These are phyloP conservation scores for Paramormyrops kingsleyae DNA, from an alignment of 2,113 vertebrate species.

Conservation along the genomic window DNA sequence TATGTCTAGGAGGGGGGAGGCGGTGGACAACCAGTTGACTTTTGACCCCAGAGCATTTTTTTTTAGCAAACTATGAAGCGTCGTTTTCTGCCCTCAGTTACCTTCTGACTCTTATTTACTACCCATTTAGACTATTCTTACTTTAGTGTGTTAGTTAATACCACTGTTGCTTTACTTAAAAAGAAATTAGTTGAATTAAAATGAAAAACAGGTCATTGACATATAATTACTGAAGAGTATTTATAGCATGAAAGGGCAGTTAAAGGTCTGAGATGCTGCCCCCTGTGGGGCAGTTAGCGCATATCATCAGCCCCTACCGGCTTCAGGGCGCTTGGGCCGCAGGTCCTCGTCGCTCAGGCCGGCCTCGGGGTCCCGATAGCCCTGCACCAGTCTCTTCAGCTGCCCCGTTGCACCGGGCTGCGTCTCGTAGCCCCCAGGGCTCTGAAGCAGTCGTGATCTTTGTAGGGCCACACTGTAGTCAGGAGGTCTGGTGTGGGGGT, in stretches of 20 bases:
- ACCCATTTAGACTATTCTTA: background rate
- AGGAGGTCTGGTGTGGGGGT: constrained; percentile 81
- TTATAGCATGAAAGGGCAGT: background rate
- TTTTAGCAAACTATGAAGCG: background rate
- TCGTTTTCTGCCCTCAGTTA: background rate
- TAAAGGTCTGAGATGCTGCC: background rate
- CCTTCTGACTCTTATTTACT: background rate
- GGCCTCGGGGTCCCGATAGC: constrained; percentile 52
- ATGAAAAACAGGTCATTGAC: background rate
- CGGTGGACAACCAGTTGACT: background rate
- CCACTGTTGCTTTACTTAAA: background rate
- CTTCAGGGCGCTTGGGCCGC: constrained; percentile 65
- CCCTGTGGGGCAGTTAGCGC: background rate
- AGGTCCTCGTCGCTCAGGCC: constrained; percentile 47
- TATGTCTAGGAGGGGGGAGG: background rate
- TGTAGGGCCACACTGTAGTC: constrained; percentile 96
- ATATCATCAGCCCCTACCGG: constrained; percentile 70
- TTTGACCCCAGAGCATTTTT: background rate
- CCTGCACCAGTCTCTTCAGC: constrained; percentile 57
- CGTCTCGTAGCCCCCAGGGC: constrained; percentile 50
- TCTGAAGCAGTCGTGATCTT: constrained; percentile 84
- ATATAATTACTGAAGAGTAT: background rate
- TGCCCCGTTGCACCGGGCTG: constrained; percentile 56
- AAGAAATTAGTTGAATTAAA: background rate
- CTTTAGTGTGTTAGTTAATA: background rate